Percentiles rank a stretch among this genome's conserved stretches.
Evolutionary conservation across 2,888 invertebrate species (phyloP).

Genomic region (Pecten maximus): DNA sequence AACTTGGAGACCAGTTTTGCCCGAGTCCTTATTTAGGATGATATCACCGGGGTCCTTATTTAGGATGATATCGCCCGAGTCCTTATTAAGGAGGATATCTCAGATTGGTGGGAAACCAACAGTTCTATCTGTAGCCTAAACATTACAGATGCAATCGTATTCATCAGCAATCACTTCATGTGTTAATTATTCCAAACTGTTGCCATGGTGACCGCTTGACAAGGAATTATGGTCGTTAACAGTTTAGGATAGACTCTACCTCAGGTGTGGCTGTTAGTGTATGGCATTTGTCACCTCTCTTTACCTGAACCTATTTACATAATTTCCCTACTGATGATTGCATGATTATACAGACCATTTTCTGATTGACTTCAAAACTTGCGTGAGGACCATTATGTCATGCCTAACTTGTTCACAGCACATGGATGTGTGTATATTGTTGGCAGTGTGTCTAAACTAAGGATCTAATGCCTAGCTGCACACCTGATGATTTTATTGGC

Average conservation of each 20-base stretch:
- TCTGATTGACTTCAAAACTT: neutral
- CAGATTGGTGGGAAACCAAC: neutral
- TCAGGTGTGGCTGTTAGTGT: neutral
- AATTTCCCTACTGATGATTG: neutral
- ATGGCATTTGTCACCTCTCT: neutral
- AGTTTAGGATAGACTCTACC: neutral
- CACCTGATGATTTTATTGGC: neutral
- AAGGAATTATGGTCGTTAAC: constrained; percentile 32
- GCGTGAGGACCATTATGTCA: neutral
- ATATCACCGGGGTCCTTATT: neutral
- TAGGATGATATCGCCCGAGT: neutral
- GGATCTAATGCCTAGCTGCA: neutral
- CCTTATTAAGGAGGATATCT: neutral
- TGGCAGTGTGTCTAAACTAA: neutral
- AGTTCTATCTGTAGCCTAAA: neutral
- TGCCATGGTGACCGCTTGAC: constrained; percentile 14
- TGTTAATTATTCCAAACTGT: neutral
- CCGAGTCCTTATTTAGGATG: neutral
- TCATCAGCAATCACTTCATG: neutral
- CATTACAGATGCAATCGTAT: neutral
- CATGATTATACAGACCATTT: neutral
- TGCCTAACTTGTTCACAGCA: neutral
- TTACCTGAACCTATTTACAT: neutral
- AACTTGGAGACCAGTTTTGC: neutral
- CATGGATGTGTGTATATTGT: neutral